These are phyloP conservation scores for Caenorhabditis brenneri DNA, from an alignment of 1,140 invertebrate genomes.

Conservation along the genomic window DNA sequence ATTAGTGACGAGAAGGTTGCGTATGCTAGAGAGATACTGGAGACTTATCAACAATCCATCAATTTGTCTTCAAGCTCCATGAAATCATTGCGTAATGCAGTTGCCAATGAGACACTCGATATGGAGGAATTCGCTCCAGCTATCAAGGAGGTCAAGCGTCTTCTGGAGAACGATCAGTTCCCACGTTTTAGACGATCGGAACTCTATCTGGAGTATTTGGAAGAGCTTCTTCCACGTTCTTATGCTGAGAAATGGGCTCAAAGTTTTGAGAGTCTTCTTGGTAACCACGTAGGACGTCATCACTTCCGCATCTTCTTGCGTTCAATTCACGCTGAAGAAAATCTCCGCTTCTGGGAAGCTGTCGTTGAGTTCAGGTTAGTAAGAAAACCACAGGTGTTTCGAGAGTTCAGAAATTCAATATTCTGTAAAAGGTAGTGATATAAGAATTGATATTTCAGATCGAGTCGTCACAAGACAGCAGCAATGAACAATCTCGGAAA, in stretches of 20 bases:
- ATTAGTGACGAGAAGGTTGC: constrained; percentile 58
- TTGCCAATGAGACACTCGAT: constrained; percentile 56
- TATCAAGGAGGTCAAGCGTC: constrained; percentile 63
- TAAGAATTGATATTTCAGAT: constrained; percentile 27
- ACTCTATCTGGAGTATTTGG: constrained; percentile 62
- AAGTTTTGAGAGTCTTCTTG: constrained; percentile 67
- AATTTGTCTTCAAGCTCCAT: constrained; percentile 65
- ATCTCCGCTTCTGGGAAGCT: constrained; percentile 70
- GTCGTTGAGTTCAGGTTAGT: constrained; percentile 57
- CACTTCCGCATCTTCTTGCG: constrained; percentile 69
- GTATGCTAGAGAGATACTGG: constrained; percentile 62
- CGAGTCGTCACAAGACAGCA: constrained; percentile 53
- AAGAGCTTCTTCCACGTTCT: constrained; percentile 59
- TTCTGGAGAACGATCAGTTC: constrained; percentile 69
- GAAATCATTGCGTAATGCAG: constrained; percentile 61
- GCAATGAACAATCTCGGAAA: constrained; percentile 69
- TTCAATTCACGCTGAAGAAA: constrained; percentile 69
- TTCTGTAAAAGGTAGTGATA: no score
- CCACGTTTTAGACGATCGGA: constrained; percentile 66
- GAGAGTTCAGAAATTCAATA: no score
- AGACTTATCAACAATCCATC: constrained; percentile 61
- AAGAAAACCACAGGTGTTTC: neutral
- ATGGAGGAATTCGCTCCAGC: constrained; percentile 61
- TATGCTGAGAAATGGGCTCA: constrained; percentile 68
- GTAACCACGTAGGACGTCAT: constrained; percentile 70